phyloP scores from a whole-genome alignment of 2,888 invertebrate species.

The Plagodis dolabraria region DNA sequence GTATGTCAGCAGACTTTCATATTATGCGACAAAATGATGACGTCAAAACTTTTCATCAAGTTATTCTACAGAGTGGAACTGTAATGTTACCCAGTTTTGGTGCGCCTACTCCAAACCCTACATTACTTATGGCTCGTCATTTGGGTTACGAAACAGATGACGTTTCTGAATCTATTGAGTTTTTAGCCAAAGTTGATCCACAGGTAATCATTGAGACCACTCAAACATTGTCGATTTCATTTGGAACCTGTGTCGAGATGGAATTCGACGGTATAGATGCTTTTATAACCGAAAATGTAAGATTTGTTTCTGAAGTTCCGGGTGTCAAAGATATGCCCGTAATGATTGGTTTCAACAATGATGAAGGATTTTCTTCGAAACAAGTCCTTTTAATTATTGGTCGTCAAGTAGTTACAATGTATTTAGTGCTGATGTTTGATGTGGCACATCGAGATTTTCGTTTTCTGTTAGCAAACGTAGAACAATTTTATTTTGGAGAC shows the following conservation, averaged over 20 bases:
- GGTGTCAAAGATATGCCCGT: conserved; percentile 43
- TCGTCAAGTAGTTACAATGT: conserved; percentile 11
- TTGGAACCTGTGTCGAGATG: conserved; percentile 49
- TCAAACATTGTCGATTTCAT: conserved; percentile 28
- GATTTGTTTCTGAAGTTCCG: conserved; percentile 32
- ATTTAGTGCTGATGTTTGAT: conserved; percentile 34
- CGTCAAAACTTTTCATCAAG: conserved; percentile 45
- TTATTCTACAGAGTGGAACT: conserved; percentile 54
- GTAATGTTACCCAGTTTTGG: conserved; percentile 29
- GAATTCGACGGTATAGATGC: conserved; percentile 45
- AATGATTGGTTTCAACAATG: conserved; percentile 46
- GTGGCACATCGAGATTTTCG: conserved; percentile 34
- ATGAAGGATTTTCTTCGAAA: conserved; percentile 31
- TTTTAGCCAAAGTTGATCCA: conserved; percentile 42
- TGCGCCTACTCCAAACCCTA: conserved; percentile 40
- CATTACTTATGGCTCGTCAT: conserved; percentile 44
- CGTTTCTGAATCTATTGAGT: conserved; percentile 45
- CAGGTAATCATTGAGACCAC: conserved; percentile 43
- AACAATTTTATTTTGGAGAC: conserved; percentile 48
- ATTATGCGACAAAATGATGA: conserved; percentile 41
- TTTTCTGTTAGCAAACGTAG: conserved; percentile 35
- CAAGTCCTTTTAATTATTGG: background rate
- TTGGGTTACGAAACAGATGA: conserved; percentile 45
- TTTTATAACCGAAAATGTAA: conserved; percentile 43
- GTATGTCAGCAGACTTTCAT: conserved; percentile 54